Conservation (phyloP, 1,140 invertebrate species). For the Drosophila murphyi region DNA sequence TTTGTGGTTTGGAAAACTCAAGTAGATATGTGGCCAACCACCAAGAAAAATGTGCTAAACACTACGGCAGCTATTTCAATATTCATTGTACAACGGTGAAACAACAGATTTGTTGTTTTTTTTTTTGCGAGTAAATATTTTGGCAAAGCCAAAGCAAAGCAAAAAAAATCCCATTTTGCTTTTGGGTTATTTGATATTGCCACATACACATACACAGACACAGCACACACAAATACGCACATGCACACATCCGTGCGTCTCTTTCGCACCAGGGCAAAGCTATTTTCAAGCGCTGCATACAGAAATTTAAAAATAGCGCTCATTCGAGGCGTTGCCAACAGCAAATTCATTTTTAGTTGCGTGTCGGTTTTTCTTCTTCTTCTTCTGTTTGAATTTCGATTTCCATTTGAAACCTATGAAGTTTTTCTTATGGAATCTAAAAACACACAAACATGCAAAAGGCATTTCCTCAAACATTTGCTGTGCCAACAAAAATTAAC, state of each 20-base stretch:
- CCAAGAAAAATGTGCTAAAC: conserved; percentile 62
- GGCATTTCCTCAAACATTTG: conserved; percentile 50
- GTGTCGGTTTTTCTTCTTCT: conserved; percentile 5
- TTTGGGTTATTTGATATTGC: conserved; percentile 74
- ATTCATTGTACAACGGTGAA: conserved; percentile 25
- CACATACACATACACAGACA: conserved; percentile 33
- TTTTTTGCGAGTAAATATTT: conserved; percentile 57
- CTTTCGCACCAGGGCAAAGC: conserved; percentile 50
- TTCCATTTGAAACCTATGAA: conserved; percentile 29
- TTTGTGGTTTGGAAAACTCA: conserved; percentile 66
- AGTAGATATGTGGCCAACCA: conserved; percentile 27
- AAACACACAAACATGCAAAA: conserved; percentile 17
- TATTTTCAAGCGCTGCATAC: conserved; percentile 51
- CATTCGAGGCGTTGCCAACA: conserved; percentile 64
- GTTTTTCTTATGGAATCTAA: conserved; percentile 46
- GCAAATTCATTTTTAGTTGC: conserved; percentile 35
- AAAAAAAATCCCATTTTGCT: conserved; percentile 39
- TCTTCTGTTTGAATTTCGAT: conserved; percentile 43
- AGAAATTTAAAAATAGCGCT: conserved; percentile 76
- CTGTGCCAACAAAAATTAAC: conserved; percentile 53
- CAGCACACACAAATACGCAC: conserved; percentile 28
- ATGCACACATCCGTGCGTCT: conserved; percentile 38
- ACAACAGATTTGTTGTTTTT: conserved; percentile 12
- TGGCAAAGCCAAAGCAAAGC: conserved; percentile 54
- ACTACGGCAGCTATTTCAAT: conserved; percentile 42